phyloP scores from a whole-genome alignment of 2,797 vertebrate genomes.

The Pelodytes ibericus region DNA sequence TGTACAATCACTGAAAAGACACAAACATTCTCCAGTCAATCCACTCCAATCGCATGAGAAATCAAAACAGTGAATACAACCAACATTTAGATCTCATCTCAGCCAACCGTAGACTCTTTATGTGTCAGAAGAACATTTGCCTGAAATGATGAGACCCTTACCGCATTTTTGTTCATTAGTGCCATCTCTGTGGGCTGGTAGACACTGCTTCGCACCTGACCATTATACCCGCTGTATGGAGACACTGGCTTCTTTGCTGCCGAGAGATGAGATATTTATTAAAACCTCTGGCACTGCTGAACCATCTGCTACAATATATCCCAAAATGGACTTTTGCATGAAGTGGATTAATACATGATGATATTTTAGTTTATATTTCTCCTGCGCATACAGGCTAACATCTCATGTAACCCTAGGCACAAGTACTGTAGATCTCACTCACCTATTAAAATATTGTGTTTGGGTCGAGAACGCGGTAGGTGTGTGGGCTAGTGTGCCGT shows the following conservation, averaged over 20 bases:
- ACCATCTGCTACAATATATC: too few relatives aligned
- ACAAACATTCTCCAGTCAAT: not conserved
- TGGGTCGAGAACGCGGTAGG: too few relatives aligned
- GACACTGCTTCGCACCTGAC: slow-evolving; percentile 85
- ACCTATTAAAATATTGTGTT: too few relatives aligned
- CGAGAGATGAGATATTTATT: slow-evolving; percentile 18
- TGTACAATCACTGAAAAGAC: not conserved
- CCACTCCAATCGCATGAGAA: slow-evolving; percentile 1
- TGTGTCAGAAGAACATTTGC: accelerated
- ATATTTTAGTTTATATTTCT: too few relatives aligned
- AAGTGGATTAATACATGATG: too few relatives aligned
- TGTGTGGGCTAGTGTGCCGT: too few relatives aligned
- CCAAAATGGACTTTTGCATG: too few relatives aligned
- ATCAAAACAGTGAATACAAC: not conserved
- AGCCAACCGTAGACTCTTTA: not conserved
- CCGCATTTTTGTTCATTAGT: slow-evolving; percentile 85
- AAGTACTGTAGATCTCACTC: too few relatives aligned
- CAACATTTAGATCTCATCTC: not conserved
- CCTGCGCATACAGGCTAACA: too few relatives aligned
- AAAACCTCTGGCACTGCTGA: not conserved
- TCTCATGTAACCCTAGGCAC: too few relatives aligned
- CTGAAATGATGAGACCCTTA: slow-evolving; percentile 65
- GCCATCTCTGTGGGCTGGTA: slow-evolving; percentile 97
- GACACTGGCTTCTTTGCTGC: slow-evolving; percentile 86
- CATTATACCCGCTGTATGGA: slow-evolving; percentile 91